Evolutionary conservation across 2,888 invertebrate species (phyloP), one percentile per base, ranked within the genome.

Genomic region (Drosophila nr. perissopoda): DNA sequence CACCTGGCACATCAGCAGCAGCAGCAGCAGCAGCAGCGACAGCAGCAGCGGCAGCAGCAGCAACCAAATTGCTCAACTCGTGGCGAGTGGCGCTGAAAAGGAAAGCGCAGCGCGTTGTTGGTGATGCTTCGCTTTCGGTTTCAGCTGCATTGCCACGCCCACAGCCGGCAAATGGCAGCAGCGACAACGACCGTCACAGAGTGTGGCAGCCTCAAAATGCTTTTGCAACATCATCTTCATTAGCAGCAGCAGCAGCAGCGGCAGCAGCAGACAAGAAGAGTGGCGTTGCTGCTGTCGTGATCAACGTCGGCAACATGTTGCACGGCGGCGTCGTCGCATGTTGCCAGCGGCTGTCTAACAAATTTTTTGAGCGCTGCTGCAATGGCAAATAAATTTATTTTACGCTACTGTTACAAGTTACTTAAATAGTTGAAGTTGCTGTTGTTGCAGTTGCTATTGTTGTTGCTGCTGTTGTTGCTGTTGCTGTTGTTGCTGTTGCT

Each of bases 221-320:
- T 83, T 88, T 72, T 84, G 84, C 84, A 89, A 88, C 82, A 88
- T 85, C 84, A 85, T 85, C 88, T 85, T 89, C 88, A 89, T 85
- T 85, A 89, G 64, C 74, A 62, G 25, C 76, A 38, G 31, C 52
- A 53, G 29, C 51, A 58, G 33, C n/a, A 8, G 34, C 34, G 27
- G 27, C 27, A 27, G 38, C 4, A 18, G n/a, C 40, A 18, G 16
- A 25, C 46, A 8, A 16, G 25, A 16, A 16, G 46, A 25, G 36
- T 53, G 42, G 16, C 40, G 36, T 25, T 54, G 40, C n/a, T 48
- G 58, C 34, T 49, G 56, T 63, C 78, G 71, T 70, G 71, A 66
- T 72, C 77, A 36, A 48, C 67, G 42, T 29, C 62, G 58, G 77
- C 80, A 83, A 81, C 83, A 76, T 81, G 80, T 77, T 81, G 71